Evolutionary conservation across 2,113 vertebrate genomes (phyloP).

Genomic region (Coregonus clupeaformis): DNA sequence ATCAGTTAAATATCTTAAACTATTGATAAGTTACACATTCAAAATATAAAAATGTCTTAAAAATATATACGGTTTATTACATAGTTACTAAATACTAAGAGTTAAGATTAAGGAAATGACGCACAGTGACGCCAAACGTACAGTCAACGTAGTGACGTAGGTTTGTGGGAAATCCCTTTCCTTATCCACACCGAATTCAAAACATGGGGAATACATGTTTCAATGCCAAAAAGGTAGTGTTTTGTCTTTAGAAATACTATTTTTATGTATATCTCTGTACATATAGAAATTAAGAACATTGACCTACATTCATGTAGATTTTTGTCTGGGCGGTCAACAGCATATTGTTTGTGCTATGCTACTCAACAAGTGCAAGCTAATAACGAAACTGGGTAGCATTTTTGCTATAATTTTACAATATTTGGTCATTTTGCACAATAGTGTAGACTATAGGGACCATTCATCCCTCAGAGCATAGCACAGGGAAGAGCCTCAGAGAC

Average conservation of each 20-base stretch:
- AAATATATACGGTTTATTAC: background rate
- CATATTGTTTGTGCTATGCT: too few relatives aligned
- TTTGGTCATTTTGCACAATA: too few relatives aligned
- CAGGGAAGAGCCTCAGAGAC: too few relatives aligned
- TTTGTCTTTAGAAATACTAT: background rate
- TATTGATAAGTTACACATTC: background rate
- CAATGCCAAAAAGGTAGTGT: background rate
- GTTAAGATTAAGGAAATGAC: background rate
- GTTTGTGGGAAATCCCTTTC: background rate
- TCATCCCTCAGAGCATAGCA: too few relatives aligned
- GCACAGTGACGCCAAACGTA: background rate
- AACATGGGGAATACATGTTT: background rate
- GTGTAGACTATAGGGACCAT: too few relatives aligned
- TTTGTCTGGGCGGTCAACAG: too few relatives aligned
- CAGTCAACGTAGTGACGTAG: too few relatives aligned
- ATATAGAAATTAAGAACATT: background rate
- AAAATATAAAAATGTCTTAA: background rate
- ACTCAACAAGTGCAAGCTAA: too few relatives aligned
- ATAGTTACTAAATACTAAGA: background rate
- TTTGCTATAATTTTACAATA: too few relatives aligned
- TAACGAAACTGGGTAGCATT: too few relatives aligned
- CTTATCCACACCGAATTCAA: background rate
- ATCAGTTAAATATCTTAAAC: background rate
- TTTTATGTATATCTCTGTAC: background rate
- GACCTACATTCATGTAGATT: background rate